Base-by-base conservation (phyloP, 2,113 vertebrate species). In the Maccullochella peelii region DNA sequence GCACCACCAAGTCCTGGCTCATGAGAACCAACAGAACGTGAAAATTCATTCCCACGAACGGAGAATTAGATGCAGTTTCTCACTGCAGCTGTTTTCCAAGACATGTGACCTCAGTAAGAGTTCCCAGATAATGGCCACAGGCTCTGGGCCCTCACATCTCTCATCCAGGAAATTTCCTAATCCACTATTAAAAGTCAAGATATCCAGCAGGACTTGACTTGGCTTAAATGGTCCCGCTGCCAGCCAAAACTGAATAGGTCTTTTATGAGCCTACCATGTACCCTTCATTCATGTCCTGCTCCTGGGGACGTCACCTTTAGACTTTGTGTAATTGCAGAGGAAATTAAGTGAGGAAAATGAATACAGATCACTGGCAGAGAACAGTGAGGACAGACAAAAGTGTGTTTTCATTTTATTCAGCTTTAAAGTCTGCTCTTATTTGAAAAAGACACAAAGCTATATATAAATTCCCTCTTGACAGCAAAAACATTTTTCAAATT, bases 141-240 rank as follows among this genome's bases (percentile, higher is more conserved):
- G 52, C 44, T 50, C 38, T 12, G 10, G 66, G 47, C 49, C 36
- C 42, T 82, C 80, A 61, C 69, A 72, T 79, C 66, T 71, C 38
- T 52, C 79, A 10, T 87, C 83, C 88, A 80, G 62, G 21, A 82
- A 40, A 76, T 89, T 84, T 90, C 77, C 84, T 86, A 88, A 92
- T 83, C 79, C 74, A 5, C 68, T 73, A 10, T 63, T 91, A 75
- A 90, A 89, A 84, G 73, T 70, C 47, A 42, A 85, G 77, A 82
- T 72, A 63, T 88, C 80, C 61, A 78, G 52, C 33, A 44, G 78
- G 68, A 77, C 44, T 61, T 58, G 68, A 33, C 70, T 68, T 73
- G 70, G 75, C 69, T 61, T 54, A 0, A 5, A 33, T 10, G 6
- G 15, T 27, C 7, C 54, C 6, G 36, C 54, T 85, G 49, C 54